These are phyloP conservation scores for Dolichallabes microphthalmus DNA, from an alignment of 2,113 vertebrate genomes.

Conservation along the genomic window DNA sequence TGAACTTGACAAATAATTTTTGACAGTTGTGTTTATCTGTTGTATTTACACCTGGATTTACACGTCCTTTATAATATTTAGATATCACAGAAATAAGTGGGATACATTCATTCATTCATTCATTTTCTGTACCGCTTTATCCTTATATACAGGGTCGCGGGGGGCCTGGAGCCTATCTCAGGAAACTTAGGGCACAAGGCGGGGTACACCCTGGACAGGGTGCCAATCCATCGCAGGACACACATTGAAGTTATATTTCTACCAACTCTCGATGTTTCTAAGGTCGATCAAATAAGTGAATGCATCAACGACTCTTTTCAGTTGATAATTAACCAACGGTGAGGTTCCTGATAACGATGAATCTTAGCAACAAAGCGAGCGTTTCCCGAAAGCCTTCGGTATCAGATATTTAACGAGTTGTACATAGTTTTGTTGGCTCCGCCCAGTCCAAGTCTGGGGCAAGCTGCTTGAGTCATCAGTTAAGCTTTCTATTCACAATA, in stretches of 20 bases:
- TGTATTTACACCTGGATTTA: conserved; percentile 64
- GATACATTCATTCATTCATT: too few species aligned
- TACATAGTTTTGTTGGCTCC: conserved; percentile 10
- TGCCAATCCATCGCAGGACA: too few species aligned
- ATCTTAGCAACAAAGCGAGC: not conserved
- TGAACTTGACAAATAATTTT: conserved; percentile 70
- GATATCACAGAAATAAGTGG: not conserved
- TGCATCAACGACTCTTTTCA: not conserved
- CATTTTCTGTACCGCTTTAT: too few species aligned
- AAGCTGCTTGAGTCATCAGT: not conserved
- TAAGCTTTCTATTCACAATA: not conserved
- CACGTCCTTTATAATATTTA: conserved; percentile 43
- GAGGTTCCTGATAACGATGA: not conserved
- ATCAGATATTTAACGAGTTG: conserved; percentile 3
- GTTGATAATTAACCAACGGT: not conserved
- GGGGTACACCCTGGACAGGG: too few species aligned
- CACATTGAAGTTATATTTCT: not conserved
- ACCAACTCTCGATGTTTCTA: not conserved
- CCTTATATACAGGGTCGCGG: too few species aligned
- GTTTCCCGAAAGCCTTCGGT: not conserved
- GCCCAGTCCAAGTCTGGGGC: not conserved
- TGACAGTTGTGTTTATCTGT: conserved; percentile 58
- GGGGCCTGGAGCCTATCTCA: too few species aligned
- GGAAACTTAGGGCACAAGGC: too few species aligned
- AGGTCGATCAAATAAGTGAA: not conserved